Conservation (phyloP, 2,113 vertebrate species). For the Morone chrysops region DNA sequence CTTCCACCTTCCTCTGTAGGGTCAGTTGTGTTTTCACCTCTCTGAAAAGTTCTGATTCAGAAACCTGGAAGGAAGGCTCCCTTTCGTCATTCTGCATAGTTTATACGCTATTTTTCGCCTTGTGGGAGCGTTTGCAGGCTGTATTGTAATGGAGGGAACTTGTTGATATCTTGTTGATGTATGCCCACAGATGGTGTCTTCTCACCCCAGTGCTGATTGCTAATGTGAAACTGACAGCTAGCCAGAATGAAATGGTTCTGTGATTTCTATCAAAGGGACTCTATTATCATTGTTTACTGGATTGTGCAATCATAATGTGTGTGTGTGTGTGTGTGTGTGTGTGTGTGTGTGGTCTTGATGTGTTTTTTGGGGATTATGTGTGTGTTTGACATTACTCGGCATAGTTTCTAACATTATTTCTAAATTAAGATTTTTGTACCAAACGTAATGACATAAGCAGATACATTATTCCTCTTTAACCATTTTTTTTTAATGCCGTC, state of each 20-base stretch:
- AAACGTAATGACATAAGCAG: slow-evolving; percentile 8
- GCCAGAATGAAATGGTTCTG: slow-evolving; percentile 51
- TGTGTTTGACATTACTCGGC: neutral
- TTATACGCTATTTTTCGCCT: slow-evolving; percentile 28
- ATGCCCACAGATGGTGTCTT: slow-evolving; percentile 73
- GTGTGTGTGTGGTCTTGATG: slow-evolving; percentile 3
- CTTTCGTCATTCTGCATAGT: neutral
- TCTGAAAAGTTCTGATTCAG: slow-evolving; percentile 13
- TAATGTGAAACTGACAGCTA: slow-evolving; percentile 71
- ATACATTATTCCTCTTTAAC: neutral
- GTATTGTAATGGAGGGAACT: slow-evolving; percentile 37
- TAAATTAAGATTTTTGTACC: slow-evolving; percentile 9
- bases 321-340: slow-evolving; percentile 1
- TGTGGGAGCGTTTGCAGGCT: slow-evolving; percentile 31
- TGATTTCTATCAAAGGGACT: slow-evolving; percentile 52
- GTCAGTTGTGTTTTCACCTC: neutral
- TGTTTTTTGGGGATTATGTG: neutral
- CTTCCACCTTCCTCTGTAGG: neutral
- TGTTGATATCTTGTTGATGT: slow-evolving; percentile 75
- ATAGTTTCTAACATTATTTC: neutral
- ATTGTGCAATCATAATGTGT: slow-evolving; percentile 26
- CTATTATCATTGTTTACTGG: slow-evolving; percentile 58
- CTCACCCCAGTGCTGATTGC: slow-evolving; percentile 66
- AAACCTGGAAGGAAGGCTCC: neutral
- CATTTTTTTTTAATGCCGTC: neutral